Base-by-base conservation (phyloP, 1,140 invertebrate genomes). In the Bombus sylvicola region DNA sequence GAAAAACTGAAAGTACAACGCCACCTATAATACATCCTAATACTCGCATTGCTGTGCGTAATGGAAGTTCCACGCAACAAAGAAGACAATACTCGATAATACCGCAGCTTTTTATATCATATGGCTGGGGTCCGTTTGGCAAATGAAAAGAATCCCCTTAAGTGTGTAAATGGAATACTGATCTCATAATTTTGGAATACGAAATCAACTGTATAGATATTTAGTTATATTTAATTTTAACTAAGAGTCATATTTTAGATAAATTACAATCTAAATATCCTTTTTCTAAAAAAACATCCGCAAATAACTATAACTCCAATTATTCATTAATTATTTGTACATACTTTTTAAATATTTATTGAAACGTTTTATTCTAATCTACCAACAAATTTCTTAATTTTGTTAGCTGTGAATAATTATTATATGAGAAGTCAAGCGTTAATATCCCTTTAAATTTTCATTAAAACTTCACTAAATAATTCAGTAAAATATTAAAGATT, bases 81-180 rank as follows among this genome's bases (percentile, higher is more conserved):
- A 87, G 94, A 87, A 92, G 91, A 87, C 94, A 95, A 77, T 95
- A 95, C 76, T 95, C 95, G 1, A 94, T 95, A 43, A 94, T 96
- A 88, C 96, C 96, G 1, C 95, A 96, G 69, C 91, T 96, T 12
- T 96, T 95, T 85, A 94, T 95, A 81, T 96, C 96, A 0, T 96
- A 96, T 64, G 95, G 95, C 8, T 96, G 95, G 95, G 94, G 94
- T 15, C 92, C 95, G 1, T 90, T 94, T 25, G 95, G 94, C 25
- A 94, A 94, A 87, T 95, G 92, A 89, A 83, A 6, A 59, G 22
- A 68, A 39, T 41, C 12, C 28, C 64, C 9, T 41, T 5, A 69
- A 72, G 6, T 69, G 68, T 39, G 28, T 31, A 28, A 81, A 81
- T 10, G 74, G 6, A 83, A 84, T 18, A 73, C n/a, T 85, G 83